A percentile compares a stretch with the other conserved stretches of the same genome.
Conservation (phyloP, 2,113 vertebrate genomes). For the Daphoenositta chrysoptera region DNA sequence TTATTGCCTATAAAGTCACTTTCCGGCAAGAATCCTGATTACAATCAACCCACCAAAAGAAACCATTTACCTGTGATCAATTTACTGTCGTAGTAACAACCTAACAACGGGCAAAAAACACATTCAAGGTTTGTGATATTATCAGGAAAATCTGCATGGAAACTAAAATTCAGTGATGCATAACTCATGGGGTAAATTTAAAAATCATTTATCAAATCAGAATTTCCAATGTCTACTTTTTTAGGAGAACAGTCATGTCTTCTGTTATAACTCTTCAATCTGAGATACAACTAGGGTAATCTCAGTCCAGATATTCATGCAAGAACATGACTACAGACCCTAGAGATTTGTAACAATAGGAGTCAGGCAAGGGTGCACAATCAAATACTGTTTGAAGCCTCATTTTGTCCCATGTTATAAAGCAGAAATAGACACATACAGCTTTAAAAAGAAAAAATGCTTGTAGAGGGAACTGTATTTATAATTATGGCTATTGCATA, state of each 20-base stretch:
- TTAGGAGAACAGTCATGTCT: not conserved
- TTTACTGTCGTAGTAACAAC: constrained; percentile 67
- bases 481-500: not conserved
- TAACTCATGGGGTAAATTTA: constrained; percentile 46
- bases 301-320: not conserved
- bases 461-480: not conserved
- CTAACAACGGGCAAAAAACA: constrained; percentile 64
- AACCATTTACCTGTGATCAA: constrained; percentile 70
- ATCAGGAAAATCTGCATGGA: constrained; percentile 60
- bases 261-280: not conserved
- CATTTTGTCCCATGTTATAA: not conserved
- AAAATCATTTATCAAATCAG: constrained; percentile 70
- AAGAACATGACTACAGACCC: not conserved
- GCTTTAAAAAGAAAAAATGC: not conserved
- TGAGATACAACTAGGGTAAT: not conserved
- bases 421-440: not conserved
- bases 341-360: not conserved
- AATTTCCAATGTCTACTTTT: not conserved
- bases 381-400: not conserved
- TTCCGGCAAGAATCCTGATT: constrained; percentile 59
- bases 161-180: constrained; percentile 55
- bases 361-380: not conserved
- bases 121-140: constrained; percentile 30
- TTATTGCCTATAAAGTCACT: constrained; percentile 64
- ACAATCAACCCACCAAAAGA: constrained; percentile 65